Percentiles rank a stretch among this genome's conserved stretches.
phyloP scores from a whole-genome alignment of 2,797 vertebrate genomes.

The Hozukius guyotensis region DNA sequence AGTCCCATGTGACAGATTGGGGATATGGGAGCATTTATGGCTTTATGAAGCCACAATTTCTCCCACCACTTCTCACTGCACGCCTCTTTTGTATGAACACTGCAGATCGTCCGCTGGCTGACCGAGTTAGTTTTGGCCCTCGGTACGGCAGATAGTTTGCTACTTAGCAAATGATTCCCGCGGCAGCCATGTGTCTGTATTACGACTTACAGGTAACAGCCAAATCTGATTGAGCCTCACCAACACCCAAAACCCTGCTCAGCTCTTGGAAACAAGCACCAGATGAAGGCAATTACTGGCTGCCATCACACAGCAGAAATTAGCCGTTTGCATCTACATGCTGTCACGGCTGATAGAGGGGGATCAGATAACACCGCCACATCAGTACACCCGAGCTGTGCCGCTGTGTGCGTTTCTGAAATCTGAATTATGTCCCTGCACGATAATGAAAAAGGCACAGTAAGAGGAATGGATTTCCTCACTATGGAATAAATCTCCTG shows the following conservation, averaged over 20 bases:
- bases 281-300: conserved; percentile 68
- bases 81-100: conserved; percentile 56
- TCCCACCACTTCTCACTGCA: conserved; percentile 53
- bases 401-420: conserved; percentile 53
- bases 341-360: conserved; percentile 54
- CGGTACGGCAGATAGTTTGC: conserved; percentile 46
- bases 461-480: conserved; percentile 77
- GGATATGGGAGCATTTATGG: conserved; percentile 39
- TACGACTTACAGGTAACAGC: conserved; percentile 59
- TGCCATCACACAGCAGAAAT: conserved; percentile 70
- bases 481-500: conserved; percentile 78
- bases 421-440: conserved; percentile 69
- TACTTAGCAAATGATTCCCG: conserved; percentile 76
- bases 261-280: conserved; percentile 62
- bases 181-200: conserved; percentile 35
- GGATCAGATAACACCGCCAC: conserved; percentile 59
- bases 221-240: conserved; percentile 57
- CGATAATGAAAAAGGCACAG: conserved; percentile 72
- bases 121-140: conserved; percentile 59
- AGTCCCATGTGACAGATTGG: conserved; percentile 45
- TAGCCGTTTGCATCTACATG: conserved; percentile 59
- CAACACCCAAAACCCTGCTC: conserved; percentile 15
- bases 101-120: conserved; percentile 45
- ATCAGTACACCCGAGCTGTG: conserved; percentile 53
- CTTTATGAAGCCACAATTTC: conserved; percentile 38